These are phyloP conservation scores for Magallana ariakensis DNA, from an alignment of 1,140 invertebrate species.

Conservation along the genomic window DNA sequence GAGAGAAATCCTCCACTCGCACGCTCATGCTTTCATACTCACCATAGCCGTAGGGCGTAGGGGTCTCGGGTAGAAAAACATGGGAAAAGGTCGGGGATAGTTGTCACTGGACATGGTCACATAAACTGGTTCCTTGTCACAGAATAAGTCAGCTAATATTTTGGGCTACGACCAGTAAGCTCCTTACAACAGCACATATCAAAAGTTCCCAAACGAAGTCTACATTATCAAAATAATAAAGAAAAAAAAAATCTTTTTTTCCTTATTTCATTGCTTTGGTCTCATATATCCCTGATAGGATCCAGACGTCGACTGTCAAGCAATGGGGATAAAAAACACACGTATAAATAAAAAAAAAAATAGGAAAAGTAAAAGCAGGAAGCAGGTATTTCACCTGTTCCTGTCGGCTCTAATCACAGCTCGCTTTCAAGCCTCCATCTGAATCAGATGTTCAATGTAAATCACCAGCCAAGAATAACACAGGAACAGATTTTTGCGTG, in stretches of 20 bases:
- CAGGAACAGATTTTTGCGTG: background rate
- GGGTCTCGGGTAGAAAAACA: slow-evolving; percentile 58
- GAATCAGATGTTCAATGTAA: slow-evolving; percentile 37
- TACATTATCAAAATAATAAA: background rate
- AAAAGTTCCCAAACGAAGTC: background rate
- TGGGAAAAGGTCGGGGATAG: slow-evolving; percentile 37
- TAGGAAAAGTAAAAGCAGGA: background rate
- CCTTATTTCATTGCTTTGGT: slow-evolving; percentile 5
- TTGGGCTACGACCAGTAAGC: background rate
- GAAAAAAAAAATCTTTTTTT: background rate
- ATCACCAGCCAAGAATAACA: slow-evolving; percentile 27
- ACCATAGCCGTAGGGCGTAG: slow-evolving; percentile 45
- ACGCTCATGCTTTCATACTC: background rate
- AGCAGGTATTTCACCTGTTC: slow-evolving; percentile 2
- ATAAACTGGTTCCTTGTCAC: background rate
- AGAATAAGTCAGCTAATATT: background rate
- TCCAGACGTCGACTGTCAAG: background rate
- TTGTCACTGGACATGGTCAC: slow-evolving; percentile 10
- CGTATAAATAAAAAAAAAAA: too few species aligned
- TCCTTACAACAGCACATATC: background rate
- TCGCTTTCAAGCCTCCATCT: slow-evolving; percentile 12
- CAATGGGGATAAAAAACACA: background rate
- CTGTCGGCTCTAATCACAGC: slow-evolving; percentile 15
- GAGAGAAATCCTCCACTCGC: too few species aligned
- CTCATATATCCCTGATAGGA: background rate